Conservation (phyloP, 2,888 invertebrate species). For the Nycteola revayana region DNA sequence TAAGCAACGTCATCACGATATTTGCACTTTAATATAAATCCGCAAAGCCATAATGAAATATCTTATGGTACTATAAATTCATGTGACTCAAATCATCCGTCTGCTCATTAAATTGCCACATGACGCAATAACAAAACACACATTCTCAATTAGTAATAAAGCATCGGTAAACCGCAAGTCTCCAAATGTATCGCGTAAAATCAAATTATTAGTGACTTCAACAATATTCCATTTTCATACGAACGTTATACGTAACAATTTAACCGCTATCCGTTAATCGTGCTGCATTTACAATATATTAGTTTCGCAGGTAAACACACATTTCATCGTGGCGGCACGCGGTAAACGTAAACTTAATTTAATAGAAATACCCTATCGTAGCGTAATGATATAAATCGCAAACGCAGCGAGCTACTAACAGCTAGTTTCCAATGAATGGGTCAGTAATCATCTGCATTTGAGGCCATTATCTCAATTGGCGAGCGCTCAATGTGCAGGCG, state of each 20-base stretch:
- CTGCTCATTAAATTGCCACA: too few relatives aligned
- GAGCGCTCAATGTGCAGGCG: slow-evolving; percentile 67
- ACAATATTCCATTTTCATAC: slow-evolving; percentile 45
- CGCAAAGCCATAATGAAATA: too few relatives aligned
- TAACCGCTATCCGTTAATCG: slow-evolving; percentile 31
- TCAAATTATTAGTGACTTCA: slow-evolving; percentile 40
- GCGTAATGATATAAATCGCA: slow-evolving; percentile 58
- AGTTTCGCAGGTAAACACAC: slow-evolving; percentile 42
- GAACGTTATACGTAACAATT: slow-evolving; percentile 28
- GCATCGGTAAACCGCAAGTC: slow-evolving; percentile 39
- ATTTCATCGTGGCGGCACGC: slow-evolving; percentile 37
- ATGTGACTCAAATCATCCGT: too few relatives aligned
- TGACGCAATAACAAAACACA: slow-evolving; percentile 9
- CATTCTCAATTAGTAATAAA: slow-evolving; percentile 40
- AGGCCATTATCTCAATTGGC: slow-evolving; percentile 79
- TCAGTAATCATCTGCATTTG: slow-evolving; percentile 79
- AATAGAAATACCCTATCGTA: slow-evolving; percentile 42
- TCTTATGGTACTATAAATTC: too few relatives aligned
- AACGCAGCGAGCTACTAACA: slow-evolving; percentile 50
- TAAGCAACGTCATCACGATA: slow-evolving; percentile 8
- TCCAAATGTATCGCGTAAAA: slow-evolving; percentile 41
- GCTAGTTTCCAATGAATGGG: slow-evolving; percentile 74
- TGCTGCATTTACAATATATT: slow-evolving; percentile 35
- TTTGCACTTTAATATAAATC: too few relatives aligned
- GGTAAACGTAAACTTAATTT: slow-evolving; percentile 61